Base-by-base conservation (phyloP, 2,113 vertebrate species). In the Peromyscus leucopus region DNA sequence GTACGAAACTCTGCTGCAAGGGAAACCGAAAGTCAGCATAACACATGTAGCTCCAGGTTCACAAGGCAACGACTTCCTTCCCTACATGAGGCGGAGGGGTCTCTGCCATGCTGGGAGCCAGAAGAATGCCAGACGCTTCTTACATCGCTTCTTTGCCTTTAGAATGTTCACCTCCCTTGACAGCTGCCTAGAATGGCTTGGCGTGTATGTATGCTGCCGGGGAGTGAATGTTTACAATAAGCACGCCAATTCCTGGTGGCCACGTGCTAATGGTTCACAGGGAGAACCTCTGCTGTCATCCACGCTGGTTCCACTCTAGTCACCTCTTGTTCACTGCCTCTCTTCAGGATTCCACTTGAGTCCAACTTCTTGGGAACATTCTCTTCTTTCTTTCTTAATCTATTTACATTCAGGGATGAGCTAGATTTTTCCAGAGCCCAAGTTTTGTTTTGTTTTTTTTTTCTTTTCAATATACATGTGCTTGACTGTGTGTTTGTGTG, bases 201-300 rank as follows among this genome's bases (percentile, higher is more conserved):
- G n/a, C 33, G 0, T 46, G 1, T 33, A 2, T 46, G 1, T 33
- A 2, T 12, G 36, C 46, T 17, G 21, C 80, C 2, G 51, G 42
- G n/a, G 61, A n/a, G 67, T 65, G 24, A 79, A n/a, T 39, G 4
- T 28, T 2, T 48, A 78, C 7, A 19, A 7, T 9, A 80, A 61
- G 51, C 5, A 31, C n/a, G 3, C 22, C 33, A 61, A 24, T 57
- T 87, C 69, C 71, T 63, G 19, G 42, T 91, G 87, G 33, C 65
- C 0, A 0, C 31, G 57, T 63, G 28, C 16, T 76, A n/a, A 2
- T 15, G 22, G 24, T 76, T 61, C 46, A 26, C n/a, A 11, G 12
- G 92, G 51, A 42, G 83, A 65, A 26, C 33, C n/a, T n/a, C 19
- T 13, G 24, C 33, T 80, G 51, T 69, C 3, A 1, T 51, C 42